Evolutionary conservation across 2,113 vertebrate species (phyloP), one percentile per base, ranked within the genome.

Genomic region (Gadus chalcogrammus): DNA sequence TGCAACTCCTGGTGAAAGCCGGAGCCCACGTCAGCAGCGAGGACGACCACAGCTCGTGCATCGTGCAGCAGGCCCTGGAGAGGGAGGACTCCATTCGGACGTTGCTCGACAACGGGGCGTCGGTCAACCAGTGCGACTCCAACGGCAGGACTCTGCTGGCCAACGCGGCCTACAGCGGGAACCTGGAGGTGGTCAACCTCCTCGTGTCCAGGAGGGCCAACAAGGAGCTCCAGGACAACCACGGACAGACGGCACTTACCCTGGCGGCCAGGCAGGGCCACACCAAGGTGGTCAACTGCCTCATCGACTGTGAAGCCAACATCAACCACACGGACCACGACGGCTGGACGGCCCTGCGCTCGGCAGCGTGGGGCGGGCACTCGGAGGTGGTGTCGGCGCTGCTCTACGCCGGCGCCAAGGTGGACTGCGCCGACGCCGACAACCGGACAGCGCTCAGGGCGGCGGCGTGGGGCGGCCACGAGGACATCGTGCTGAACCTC

Each of bases 291-390:
- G 95, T 99, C 60, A 98, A 96, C 76, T 98, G 97, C 82, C 89
- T 99, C 65, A 98, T 99, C 6, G 96, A 95, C 17, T 94, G 95
- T 0, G 95, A 96, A 38, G 94, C 96, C 55, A 94, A 99, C 3
- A 95, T 99, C 63, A 96, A 99, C 81, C 97, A 99, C 82, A 98
- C 94, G 0, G 97, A 99, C 68, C 97, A 96, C 0, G 97, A 99
- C 0, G 97, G 97, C 1, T 99, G 97, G 97, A 99, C 97, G 0
- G 97, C 97, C 0, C 67, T 99, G 9, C 90, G 97, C 15, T 99
- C 97, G 0, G 97, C 97, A 0, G 97, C 96, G 0, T 99, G 97
- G 97, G 97, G 97, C 0, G 97, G 97, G 15, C 97, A 99, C 77
- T 97, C 96, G 0, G 97, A 99, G 78, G 97, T 99, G 0, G 97